Conservation (phyloP, 1,140 invertebrate genomes). For the Diorhabda elongata region DNA sequence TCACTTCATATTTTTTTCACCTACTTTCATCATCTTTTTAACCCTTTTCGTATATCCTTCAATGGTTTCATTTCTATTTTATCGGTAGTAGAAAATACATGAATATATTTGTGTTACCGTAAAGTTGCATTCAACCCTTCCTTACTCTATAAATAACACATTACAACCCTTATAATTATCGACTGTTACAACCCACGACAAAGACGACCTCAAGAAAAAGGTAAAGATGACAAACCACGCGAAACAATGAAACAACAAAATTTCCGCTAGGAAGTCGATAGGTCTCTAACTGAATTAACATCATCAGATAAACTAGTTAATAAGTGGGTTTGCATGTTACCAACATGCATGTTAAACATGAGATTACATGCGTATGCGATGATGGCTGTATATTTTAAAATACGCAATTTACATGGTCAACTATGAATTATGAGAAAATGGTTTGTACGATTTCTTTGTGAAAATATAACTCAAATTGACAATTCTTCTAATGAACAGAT, state of each 20-base stretch:
- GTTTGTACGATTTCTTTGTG: too few species aligned
- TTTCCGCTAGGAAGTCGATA: neutral
- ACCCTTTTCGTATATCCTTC: too few species aligned
- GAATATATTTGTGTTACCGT: neutral
- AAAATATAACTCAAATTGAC: too few species aligned
- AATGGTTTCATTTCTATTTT: too few species aligned
- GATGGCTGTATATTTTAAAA: neutral
- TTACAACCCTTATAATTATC: neutral
- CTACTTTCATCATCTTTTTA: too few species aligned
- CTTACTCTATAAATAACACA: neutral
- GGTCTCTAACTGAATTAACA: neutral
- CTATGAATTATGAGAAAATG: too few species aligned
- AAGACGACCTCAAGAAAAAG: neutral
- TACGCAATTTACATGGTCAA: too few species aligned
- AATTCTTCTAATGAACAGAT: too few species aligned
- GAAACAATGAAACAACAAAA: neutral
- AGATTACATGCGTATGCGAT: neutral
- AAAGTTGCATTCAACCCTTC: neutral
- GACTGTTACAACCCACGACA: neutral
- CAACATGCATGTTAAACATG: neutral
- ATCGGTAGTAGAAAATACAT: too few species aligned
- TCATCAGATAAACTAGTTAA: conserved; percentile 1
- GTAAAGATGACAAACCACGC: neutral
- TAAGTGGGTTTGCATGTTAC: neutral
- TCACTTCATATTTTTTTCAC: too few species aligned